Evolutionary conservation across 2,888 invertebrate species (phyloP), one percentile per base, ranked within the genome.

Genomic region (Cepaea hortensis): DNA sequence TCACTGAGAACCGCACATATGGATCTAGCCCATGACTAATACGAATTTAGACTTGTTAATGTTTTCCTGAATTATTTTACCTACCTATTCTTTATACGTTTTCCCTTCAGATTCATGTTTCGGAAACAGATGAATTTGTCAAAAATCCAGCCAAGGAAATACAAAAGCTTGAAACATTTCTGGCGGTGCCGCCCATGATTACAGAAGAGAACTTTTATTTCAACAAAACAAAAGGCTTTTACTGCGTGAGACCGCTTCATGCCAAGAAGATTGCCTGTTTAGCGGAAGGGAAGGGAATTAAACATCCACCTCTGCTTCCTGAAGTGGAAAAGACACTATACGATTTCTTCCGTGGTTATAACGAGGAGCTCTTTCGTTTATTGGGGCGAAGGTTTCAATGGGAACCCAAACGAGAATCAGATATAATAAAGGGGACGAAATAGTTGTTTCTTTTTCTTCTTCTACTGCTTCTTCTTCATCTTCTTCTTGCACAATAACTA

Each of bases 151-250:
- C 75, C 15, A 35, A 61, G n/a, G 77, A 86, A 68, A 50, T 83
- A 4, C 23, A 86, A 46, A 68, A 70, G 46, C 35, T 86, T 18
- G 86, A 86, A 50, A 35, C n/a, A 0, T 86, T 86, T 18, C 62
- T 86, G n/a, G 77, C 72, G 6, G 62, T 86, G 9, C 86, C 83
- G 13, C 50, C n/a, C 2, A 18, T 50, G n/a, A 72, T 86, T n/a
- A 83, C 77, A 23, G 83, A 76, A 9, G 13, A n/a, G 11, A 86
- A 86, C 55, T 83, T 86, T 35, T 79, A 75, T n/a, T 86, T 79
- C 72, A 86, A 86, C 79, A 15, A 46, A 20, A 86, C 81, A 18
- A 79, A 83, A 46, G 86, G 86, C 20, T 79, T 70, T 18, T 84
- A 83, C 72, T 86, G 86, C 77, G 70, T 35, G 61, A 50, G 77